phyloP scores from a whole-genome alignment of 2,888 invertebrate species.

The Cheilosia pagana region DNA sequence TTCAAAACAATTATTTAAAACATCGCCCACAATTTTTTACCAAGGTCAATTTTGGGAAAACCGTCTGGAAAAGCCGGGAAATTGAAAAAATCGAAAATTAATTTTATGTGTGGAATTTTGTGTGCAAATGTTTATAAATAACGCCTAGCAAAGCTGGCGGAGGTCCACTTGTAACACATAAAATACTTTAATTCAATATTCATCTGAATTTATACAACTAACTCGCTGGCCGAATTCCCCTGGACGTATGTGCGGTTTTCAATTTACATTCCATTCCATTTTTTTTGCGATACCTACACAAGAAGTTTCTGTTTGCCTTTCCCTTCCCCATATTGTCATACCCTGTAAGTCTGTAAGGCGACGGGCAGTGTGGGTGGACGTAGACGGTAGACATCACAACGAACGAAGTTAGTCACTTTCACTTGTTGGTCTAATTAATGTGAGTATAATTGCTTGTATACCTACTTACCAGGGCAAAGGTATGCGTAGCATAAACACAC shows the following conservation, averaged over 20 bases:
- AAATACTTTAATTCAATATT: neutral
- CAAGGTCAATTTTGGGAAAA: no score
- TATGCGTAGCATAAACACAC: slow-evolving; percentile 8
- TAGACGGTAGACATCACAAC: slow-evolving; percentile 35
- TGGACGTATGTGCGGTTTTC: slow-evolving; percentile 28
- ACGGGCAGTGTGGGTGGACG: neutral
- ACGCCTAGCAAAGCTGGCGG: no score
- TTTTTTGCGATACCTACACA: neutral
- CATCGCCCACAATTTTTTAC: no score
- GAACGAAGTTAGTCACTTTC: slow-evolving; percentile 56
- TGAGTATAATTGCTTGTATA: slow-evolving; percentile 48
- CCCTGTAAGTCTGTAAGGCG: neutral
- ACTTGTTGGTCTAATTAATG: slow-evolving; percentile 64
- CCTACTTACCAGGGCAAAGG: slow-evolving; percentile 5
- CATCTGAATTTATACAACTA: neutral
- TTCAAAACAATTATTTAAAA: no score
- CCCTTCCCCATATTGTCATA: slow-evolving; percentile 8
- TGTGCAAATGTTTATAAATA: neutral
- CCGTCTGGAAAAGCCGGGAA: no score
- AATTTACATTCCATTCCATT: slow-evolving; percentile 4
- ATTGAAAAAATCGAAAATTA: no score
- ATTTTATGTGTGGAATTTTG: no score
- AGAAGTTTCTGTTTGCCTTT: slow-evolving; percentile 1
- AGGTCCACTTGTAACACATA: no score
- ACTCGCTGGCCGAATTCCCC: slow-evolving; percentile 2